phyloP scores from a whole-genome alignment of 2,888 invertebrate species.

The Piscicola geometra region DNA sequence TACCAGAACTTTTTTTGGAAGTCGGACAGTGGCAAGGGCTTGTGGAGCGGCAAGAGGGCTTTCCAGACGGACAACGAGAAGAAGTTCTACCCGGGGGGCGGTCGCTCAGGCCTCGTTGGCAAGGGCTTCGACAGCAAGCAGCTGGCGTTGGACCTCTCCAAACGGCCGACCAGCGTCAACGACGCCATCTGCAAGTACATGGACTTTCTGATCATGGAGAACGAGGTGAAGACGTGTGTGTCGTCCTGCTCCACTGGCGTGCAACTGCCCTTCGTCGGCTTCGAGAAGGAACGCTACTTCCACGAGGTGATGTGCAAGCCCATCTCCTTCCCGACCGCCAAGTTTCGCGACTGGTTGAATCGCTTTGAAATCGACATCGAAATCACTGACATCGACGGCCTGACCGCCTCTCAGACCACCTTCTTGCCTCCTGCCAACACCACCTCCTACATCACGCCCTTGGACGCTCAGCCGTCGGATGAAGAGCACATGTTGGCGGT shows the following conservation, averaged over 20 bases:
- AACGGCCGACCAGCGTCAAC: conserved; percentile 34
- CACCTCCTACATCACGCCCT: conserved; percentile 16
- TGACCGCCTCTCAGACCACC: conserved; percentile 36
- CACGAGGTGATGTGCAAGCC: conserved; percentile 39
- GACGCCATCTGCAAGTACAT: conserved; percentile 41
- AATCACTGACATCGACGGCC: conserved; percentile 39
- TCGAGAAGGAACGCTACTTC: conserved; percentile 38
- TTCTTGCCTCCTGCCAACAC: conserved; percentile 34
- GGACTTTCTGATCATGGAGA: conserved; percentile 38
- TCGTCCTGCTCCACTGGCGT: conserved; percentile 33
- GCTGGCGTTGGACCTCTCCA: conserved; percentile 33
- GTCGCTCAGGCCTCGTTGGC: conserved; percentile 1
- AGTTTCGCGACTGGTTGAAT: conserved; percentile 40
- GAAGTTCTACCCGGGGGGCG: conserved; percentile 21
- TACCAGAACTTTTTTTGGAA: conserved; percentile 3
- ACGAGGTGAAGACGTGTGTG: conserved; percentile 37
- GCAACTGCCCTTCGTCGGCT: conserved; percentile 32
- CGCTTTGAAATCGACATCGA: conserved; percentile 40
- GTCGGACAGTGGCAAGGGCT: background rate
- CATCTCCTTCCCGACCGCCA: conserved; percentile 38
- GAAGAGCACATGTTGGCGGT: background rate
- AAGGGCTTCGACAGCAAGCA: background rate
- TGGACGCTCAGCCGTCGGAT: background rate
- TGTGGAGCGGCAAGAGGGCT: conserved; percentile 21
- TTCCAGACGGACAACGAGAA: conserved; percentile 16